phyloP scores from a whole-genome alignment of 2,888 invertebrate genomes.

The Oscheius sp. region DNA sequence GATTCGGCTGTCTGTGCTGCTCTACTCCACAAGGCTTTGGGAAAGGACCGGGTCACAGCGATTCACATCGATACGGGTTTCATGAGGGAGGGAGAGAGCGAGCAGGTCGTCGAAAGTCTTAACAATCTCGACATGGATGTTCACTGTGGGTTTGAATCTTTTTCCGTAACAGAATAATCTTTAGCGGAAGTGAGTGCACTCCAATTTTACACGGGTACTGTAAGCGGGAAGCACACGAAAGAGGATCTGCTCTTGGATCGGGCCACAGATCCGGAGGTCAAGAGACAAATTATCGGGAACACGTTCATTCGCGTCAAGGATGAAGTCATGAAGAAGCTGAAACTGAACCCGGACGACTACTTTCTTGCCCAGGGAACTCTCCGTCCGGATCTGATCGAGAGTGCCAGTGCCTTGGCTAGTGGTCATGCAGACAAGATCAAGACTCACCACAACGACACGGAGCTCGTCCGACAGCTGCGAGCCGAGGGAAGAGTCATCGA shows the following conservation, averaged over 20 bases:
- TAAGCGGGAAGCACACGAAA: conserved; percentile 32
- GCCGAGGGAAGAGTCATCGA: conserved; percentile 88
- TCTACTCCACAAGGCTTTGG: conserved; percentile 88
- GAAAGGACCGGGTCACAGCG: conserved; percentile 84
- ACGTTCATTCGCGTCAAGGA: conserved; percentile 86
- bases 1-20: conserved; percentile 99
- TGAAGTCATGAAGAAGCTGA: conserved; percentile 78
- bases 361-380: conserved; percentile 81
- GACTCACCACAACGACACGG: conserved; percentile 99
- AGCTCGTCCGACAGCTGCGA: conserved; percentile 85
- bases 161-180: conserved; percentile 21
- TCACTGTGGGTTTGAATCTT: conserved; percentile 46
- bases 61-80: conserved; percentile 99
- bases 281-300: conserved; percentile 97
- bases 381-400: conserved; percentile 96
- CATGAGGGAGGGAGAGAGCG: conserved; percentile 87
- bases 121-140: conserved; percentile 59
- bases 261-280: conserved; percentile 88
- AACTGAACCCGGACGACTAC: conserved; percentile 84
- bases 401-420: conserved; percentile 83
- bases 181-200: conserved; percentile 63
- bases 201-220: conserved; percentile 60
- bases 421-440: conserved; percentile 93
- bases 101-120: conserved; percentile 79
- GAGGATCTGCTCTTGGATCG: conserved; percentile 50